Evolutionary conservation across 2,888 invertebrate species (phyloP).

Genomic region (Andricus quercusramuli): DNA sequence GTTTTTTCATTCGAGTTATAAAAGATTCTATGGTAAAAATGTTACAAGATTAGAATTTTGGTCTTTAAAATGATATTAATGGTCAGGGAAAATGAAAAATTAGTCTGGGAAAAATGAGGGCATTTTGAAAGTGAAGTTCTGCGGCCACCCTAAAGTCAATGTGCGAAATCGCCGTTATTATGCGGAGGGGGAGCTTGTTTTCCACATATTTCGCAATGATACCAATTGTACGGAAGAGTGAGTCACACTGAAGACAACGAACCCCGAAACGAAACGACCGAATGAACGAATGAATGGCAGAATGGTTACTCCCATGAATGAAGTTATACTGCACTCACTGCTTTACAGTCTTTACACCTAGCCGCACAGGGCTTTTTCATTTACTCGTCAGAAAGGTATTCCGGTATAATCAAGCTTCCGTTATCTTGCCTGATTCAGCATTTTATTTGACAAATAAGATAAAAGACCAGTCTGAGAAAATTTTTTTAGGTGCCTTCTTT

Average conservation of each 20-base stretch:
- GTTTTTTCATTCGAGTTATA: too few species aligned
- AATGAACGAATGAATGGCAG: slow-evolving; percentile 68
- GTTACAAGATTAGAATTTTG: too few species aligned
- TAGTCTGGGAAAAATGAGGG: too few species aligned
- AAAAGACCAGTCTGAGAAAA: background rate
- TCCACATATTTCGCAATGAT: slow-evolving; percentile 59
- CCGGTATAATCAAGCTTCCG: background rate
- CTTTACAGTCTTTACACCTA: slow-evolving; percentile 45
- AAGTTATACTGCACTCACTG: slow-evolving; percentile 63
- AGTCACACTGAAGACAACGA: slow-evolving; percentile 69
- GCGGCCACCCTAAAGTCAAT: slow-evolving; percentile 12
- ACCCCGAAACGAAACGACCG: slow-evolving; percentile 67
- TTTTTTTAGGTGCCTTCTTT: background rate
- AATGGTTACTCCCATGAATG: slow-evolving; percentile 68
- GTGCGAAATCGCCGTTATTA: too few species aligned
- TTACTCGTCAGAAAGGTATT: slow-evolving; percentile 46
- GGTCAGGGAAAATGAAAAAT: too few species aligned
- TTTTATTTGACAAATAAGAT: background rate
- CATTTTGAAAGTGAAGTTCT: too few species aligned
- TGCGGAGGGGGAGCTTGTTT: too few species aligned
- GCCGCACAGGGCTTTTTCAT: slow-evolving; percentile 37
- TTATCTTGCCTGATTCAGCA: background rate
- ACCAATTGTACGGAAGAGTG: slow-evolving; percentile 62
- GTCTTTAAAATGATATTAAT: too few species aligned
- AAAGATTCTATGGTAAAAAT: too few species aligned